Base-by-base conservation (phyloP, 92 coral and sea anemone species). In the Plumapathes pennacea region DNA sequence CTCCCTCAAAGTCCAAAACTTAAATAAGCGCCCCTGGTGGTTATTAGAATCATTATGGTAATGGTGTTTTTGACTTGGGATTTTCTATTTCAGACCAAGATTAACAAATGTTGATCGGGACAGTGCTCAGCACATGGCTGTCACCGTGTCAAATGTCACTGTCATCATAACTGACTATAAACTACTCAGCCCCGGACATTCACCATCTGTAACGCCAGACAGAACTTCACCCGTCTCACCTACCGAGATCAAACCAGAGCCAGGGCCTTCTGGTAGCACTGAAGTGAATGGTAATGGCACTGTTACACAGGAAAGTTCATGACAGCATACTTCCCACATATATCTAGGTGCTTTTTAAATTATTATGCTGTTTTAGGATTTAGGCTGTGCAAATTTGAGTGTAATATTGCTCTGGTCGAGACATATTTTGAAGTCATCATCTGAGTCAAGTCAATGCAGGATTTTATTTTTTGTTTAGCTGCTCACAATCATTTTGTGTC, bases 151-250 rank as follows among this genome's bases (percentile, higher is more conserved):
- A 40, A 90, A 80, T 71, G 85, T 90, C 28, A 90, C 97, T 1
- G 97, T 90, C 14, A 90, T 87, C 5, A 86, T 90, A 41, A 90
- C 97, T 59, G 97, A 90, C 64, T 90, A 90, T 75, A 90, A 90
- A 79, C 74, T 90, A 20, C 72, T 90, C 55, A 83, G 83, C 44
- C 90, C 90, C 2, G 90, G 76, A 56, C 61, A 76, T 58, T 62
- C 80, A 9, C 80, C 90, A 0, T 79, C 89, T 3, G 89, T 79
- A 3, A 82, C 84, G 11, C 87, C 97, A 0, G 88, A 74, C 7
- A 65, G 85, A 48, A 85, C 50, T 60, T 85, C 80, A 0, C 95
- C 90, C 25, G 61, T 60, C 11, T 77, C 50, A 15, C 22, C 40
- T 4, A 51, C 74, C 2, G 94, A 90, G 25, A 78, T 55, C 32